phyloP scores from a whole-genome alignment of 2,797 vertebrate species.

The Rousettus madagascariensis region DNA sequence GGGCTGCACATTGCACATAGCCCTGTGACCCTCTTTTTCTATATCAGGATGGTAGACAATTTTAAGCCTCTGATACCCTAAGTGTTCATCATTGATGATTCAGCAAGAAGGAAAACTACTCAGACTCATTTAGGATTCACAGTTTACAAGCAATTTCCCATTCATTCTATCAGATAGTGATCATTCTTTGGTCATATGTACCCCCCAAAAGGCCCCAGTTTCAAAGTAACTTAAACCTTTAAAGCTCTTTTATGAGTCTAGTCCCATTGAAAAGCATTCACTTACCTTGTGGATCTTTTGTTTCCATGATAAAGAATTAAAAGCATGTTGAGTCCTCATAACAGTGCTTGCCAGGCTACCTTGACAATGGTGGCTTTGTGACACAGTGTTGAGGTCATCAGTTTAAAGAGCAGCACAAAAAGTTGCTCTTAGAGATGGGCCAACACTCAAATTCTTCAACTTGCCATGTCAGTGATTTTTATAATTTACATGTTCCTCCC shows the following conservation, averaged over 20 bases:
- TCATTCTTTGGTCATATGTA: neutral
- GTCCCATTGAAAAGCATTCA: neutral
- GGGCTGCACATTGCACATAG: neutral
- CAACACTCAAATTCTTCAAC: neutral
- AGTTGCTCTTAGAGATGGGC: neutral
- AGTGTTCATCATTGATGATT: neutral
- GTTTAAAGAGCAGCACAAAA: neutral
- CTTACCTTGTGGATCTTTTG: neutral
- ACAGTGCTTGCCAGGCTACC: neutral
- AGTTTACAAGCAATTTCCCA: neutral
- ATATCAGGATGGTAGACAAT: neutral
- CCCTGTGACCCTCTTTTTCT: neutral
- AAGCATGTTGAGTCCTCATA: neutral
- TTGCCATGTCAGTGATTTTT: neutral
- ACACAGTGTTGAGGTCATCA: neutral
- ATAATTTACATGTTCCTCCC: neutral
- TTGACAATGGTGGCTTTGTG: neutral
- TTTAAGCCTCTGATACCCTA: neutral
- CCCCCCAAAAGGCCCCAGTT: neutral
- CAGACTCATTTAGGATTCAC: neutral
- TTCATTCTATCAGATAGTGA: neutral
- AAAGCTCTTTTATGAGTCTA: neutral
- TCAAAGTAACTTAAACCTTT: neutral
- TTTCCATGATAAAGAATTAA: conserved; percentile 13
- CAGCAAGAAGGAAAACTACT: neutral